Evolutionary conservation across 2,888 invertebrate genomes (phyloP).

Genomic region (Scaptomyza caliginosa): DNA sequence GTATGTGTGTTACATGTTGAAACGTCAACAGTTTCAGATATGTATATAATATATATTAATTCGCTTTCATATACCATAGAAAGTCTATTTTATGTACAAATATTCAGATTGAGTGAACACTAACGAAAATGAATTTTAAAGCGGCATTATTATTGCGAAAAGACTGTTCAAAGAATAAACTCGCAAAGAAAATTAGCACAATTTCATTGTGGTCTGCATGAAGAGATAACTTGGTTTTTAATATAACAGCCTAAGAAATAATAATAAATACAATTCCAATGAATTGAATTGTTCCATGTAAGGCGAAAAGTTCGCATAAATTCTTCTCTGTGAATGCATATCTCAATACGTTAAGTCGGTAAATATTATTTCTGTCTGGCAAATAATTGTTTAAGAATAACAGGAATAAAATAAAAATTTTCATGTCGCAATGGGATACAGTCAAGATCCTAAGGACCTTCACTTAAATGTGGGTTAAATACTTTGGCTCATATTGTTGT

Average conservation of each 20-base stretch:
- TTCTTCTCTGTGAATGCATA: neutral
- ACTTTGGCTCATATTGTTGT: neutral
- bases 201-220: no score
- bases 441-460: neutral
- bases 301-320: neutral
- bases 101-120: constrained; percentile 28
- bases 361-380: neutral
- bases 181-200: constrained; percentile 6
- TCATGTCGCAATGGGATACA: neutral
- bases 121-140: constrained; percentile 14
- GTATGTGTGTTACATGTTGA: neutral
- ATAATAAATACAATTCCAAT: neutral
- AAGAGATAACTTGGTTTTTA: neutral
- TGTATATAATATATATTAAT: neutral
- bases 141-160: constrained; percentile 33
- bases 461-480: neutral
- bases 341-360: neutral
- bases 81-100: constrained; percentile 35
- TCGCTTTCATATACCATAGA: neutral
- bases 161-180: constrained; percentile 2
- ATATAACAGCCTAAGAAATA: no score
- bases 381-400: neutral
- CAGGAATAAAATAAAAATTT: neutral
- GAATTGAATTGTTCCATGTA: neutral
- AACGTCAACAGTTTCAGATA: constrained; percentile 12